Evolutionary conservation across 2,113 vertebrate genomes (phyloP).

Genomic region (Limnothrissa miodon): DNA sequence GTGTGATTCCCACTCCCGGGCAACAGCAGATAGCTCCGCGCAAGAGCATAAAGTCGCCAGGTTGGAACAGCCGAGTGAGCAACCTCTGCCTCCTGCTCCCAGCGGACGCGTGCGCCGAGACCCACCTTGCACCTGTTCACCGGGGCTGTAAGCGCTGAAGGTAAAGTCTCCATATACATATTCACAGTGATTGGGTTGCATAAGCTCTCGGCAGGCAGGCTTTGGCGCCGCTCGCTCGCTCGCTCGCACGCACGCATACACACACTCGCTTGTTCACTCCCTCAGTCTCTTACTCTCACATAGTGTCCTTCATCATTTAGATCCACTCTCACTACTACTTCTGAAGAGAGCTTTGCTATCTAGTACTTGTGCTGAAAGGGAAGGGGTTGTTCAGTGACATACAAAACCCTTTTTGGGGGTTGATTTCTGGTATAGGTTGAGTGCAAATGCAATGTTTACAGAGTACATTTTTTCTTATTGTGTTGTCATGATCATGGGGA

Average conservation of each 20-base stretch:
- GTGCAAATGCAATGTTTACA: not conserved
- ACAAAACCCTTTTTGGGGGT: not conserved
- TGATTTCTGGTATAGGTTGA: not conserved
- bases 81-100: conserved; percentile 48
- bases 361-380: not conserved
- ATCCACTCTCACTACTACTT: not conserved
- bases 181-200: conserved; percentile 40
- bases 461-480: not conserved
- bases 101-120: conserved; percentile 28
- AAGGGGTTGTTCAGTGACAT: not conserved
- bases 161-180: conserved; percentile 63
- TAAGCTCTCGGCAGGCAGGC: not conserved
- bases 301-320: not conserved
- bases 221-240: not conserved
- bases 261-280: not conserved
- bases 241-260: not conserved
- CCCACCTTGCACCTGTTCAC: conserved; percentile 24
- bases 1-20: conserved; percentile 64
- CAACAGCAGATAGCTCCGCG: conserved; percentile 60
- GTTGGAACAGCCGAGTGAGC: conserved; percentile 24
- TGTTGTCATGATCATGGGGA: not conserved
- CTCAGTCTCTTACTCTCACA: not conserved
- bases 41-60: conserved; percentile 35
- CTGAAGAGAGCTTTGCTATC: not conserved
- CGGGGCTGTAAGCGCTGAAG: conserved; percentile 53